Percentiles rank a stretch among this genome's conserved stretches.
These are phyloP conservation scores for Pandemis corylana DNA, from an alignment of 2,888 invertebrate genomes.

Conservation along the genomic window DNA sequence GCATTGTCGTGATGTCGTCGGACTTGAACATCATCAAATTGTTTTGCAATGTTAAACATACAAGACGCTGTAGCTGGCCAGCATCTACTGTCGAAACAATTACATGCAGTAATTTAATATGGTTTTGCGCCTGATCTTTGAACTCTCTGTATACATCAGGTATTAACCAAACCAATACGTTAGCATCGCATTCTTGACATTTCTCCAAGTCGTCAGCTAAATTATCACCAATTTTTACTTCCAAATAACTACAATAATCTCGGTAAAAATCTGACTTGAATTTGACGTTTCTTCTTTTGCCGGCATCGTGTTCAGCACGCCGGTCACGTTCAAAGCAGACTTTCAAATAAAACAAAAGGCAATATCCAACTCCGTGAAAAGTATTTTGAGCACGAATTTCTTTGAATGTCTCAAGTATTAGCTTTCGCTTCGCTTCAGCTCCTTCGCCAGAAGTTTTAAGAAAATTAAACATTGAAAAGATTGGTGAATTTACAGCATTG, in stretches of 20 bases:
- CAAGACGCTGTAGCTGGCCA: constrained; percentile 94
- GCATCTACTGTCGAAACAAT: constrained; percentile 97
- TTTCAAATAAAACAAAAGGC: constrained; percentile 95
- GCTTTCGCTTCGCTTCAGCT: constrained; percentile 91
- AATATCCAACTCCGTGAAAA: constrained; percentile 92
- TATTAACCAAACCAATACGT: constrained; percentile 95
- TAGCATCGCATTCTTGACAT: constrained; percentile 95
- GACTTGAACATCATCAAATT: constrained; percentile 92
- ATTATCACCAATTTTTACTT: constrained; percentile 89
- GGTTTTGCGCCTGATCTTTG: constrained; percentile 93
- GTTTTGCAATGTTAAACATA: constrained; percentile 96
- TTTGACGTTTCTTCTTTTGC: constrained; percentile 85
- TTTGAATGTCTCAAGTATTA: constrained; percentile 91
- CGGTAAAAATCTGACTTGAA: constrained; percentile 95
- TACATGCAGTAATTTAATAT: constrained; percentile 93
- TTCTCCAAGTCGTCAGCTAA: constrained; percentile 93
- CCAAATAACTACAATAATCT: constrained; percentile 93
- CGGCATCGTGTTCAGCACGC: constrained; percentile 76
- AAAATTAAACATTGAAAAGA: constrained; percentile 95
- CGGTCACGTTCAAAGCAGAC: constrained; percentile 86
- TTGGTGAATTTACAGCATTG: constrained; percentile 89
- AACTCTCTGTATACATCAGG: constrained; percentile 97
- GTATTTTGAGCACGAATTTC: constrained; percentile 89
- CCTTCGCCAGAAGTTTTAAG: constrained; percentile 86
- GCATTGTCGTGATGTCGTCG: constrained; percentile 89